A percentile compares a stretch with the other conserved stretches of the same genome.
phyloP scores from a whole-genome alignment of 2,888 invertebrate genomes.

The Lepidochitona cinerea region DNA sequence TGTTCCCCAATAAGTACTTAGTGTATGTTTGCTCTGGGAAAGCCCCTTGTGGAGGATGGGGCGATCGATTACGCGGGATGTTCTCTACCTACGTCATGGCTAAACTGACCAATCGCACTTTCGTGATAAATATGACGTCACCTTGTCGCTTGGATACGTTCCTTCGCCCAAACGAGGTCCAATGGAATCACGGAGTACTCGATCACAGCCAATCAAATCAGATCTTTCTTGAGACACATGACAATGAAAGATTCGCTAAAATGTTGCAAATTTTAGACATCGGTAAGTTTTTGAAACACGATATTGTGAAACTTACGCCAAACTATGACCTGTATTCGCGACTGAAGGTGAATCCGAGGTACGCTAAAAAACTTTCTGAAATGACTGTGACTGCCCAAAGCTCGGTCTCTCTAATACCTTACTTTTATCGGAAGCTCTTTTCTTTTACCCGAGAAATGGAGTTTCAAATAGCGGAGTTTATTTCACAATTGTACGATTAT shows the following conservation, averaged over 20 bases:
- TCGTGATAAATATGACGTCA: constrained; percentile 33
- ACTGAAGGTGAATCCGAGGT: constrained; percentile 31
- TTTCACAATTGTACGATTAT: constrained; percentile 16
- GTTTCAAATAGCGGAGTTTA: neutral
- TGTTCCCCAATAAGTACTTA: too few species aligned
- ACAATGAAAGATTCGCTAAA: constrained; percentile 28
- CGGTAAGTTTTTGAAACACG: constrained; percentile 29
- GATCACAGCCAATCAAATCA: neutral
- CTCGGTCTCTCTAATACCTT: constrained; percentile 26
- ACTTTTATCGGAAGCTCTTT: constrained; percentile 33
- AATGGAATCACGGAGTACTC: constrained; percentile 29
- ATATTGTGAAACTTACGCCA: constrained; percentile 35
- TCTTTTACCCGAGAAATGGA: constrained; percentile 31
- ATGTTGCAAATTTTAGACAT: constrained; percentile 31
- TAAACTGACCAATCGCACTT: constrained; percentile 33
- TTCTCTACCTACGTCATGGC: constrained; percentile 36
- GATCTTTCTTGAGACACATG: constrained; percentile 20
- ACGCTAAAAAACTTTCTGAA: constrained; percentile 22
- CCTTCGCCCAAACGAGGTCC: constrained; percentile 29
- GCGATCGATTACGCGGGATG: constrained; percentile 39
- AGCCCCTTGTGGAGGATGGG: constrained; percentile 36
- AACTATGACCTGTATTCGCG: constrained; percentile 39
- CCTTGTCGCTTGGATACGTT: constrained; percentile 31
- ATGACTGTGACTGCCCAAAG: constrained; percentile 22
- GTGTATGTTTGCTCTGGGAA: neutral